These are phyloP conservation scores for Blennius ocellaris DNA, from an alignment of 2,113 vertebrate genomes.

Conservation along the genomic window DNA sequence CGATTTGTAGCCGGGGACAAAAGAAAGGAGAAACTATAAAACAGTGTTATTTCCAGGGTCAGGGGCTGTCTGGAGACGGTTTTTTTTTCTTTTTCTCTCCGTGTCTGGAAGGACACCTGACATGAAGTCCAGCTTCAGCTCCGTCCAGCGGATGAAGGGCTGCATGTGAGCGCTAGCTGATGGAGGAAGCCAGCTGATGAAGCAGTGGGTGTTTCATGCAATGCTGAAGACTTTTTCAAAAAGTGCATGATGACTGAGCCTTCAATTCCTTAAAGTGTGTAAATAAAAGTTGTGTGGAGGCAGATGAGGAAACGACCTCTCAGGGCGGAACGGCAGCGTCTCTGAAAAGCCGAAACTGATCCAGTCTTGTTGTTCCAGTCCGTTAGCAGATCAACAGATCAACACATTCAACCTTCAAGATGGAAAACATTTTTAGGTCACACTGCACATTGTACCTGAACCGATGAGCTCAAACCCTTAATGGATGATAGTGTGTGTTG, in stretches of 20 bases:
- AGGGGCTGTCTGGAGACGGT: constrained; percentile 41
- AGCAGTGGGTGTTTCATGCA: constrained; percentile 16
- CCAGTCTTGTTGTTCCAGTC: too few relatives aligned
- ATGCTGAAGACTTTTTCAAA: not conserved
- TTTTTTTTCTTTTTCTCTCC: constrained; percentile 6
- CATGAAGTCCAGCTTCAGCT: constrained; percentile 10
- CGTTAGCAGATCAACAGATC: too few relatives aligned
- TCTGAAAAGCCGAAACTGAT: too few relatives aligned
- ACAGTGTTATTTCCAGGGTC: constrained; percentile 62
- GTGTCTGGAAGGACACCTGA: constrained; percentile 12
- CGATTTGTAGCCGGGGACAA: constrained; percentile 57
- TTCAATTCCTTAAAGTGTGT: not conserved
- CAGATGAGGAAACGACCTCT: too few relatives aligned
- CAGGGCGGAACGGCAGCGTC: too few relatives aligned
- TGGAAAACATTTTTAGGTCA: too few relatives aligned
- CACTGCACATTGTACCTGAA: too few relatives aligned
- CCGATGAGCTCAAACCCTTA: too few relatives aligned
- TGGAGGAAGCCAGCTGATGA: not conserved
- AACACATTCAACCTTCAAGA: too few relatives aligned
- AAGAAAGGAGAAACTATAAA: constrained; percentile 56
- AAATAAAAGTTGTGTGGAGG: too few relatives aligned
- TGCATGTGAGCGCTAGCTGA: not conserved
- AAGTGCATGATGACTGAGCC: not conserved
- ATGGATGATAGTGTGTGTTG: too few relatives aligned
- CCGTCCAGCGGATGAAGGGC: not conserved